Evolutionary conservation across 1,140 invertebrate genomes (phyloP).

Genomic region (Sycophila sp.): DNA sequence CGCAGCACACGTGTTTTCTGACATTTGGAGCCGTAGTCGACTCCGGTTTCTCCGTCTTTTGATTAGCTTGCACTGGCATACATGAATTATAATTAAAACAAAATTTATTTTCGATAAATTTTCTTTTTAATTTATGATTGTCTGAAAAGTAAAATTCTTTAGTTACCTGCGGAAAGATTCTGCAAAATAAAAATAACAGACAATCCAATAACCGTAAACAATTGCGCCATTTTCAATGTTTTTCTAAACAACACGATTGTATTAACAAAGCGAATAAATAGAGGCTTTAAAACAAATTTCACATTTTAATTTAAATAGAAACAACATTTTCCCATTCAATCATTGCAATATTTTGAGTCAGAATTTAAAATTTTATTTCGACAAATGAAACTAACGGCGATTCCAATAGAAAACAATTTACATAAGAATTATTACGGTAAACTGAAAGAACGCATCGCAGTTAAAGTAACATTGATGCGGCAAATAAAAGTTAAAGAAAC

Average conservation of each 20-base stretch:
- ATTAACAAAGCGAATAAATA: no score
- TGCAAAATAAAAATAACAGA: constrained; percentile 1
- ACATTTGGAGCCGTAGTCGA: neutral
- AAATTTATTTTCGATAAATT: neutral
- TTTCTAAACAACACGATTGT: neutral
- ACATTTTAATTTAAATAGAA: no score
- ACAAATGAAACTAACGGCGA: no score
- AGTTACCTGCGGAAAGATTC: constrained; percentile 5
- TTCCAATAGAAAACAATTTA: no score
- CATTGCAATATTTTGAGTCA: no score
- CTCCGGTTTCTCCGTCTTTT: constrained; percentile 11
- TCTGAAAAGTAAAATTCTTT: neutral
- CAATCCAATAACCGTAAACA: neutral
- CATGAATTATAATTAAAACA: neutral
- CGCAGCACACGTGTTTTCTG: constrained; percentile 53
- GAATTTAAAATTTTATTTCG: no score
- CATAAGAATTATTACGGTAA: no score
- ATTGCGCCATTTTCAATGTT: neutral
- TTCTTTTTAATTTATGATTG: neutral
- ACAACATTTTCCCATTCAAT: no score
- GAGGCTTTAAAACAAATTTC: no score
- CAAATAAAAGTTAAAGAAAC: no score
- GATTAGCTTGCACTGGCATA: constrained; percentile 1
- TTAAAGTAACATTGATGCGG: neutral
- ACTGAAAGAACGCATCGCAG: neutral